A percentile compares a stretch with the other conserved stretches of the same genome.
phyloP scores from a whole-genome alignment of 2,888 invertebrate genomes.

The Cryptocephalus primarius region DNA sequence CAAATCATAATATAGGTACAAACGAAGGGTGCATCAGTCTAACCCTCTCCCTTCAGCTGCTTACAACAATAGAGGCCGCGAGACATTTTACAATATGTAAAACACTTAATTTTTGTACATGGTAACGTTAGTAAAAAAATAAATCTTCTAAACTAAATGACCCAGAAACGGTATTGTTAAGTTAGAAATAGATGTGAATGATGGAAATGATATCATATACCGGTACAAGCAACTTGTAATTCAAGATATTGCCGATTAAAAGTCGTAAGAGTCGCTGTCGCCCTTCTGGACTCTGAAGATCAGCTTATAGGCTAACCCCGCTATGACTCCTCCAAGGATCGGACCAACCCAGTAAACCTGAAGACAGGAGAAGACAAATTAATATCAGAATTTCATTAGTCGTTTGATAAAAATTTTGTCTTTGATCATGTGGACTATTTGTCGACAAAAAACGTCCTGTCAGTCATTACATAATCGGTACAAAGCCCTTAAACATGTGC shows the following conservation, averaged over 20 bases:
- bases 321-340: constrained; percentile 44
- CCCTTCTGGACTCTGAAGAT: constrained; percentile 56
- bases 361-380: constrained; percentile 11
- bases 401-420: no score
- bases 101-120: neutral
- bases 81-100: neutral
- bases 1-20: no score
- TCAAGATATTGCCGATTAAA: constrained; percentile 35
- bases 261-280: constrained; percentile 70
- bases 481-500: neutral
- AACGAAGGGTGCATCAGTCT: no score
- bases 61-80: neutral
- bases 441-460: no score
- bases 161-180: neutral
- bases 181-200: neutral
- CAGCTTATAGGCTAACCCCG: constrained; percentile 46
- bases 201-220: no score
- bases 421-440: no score
- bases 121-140: neutral
- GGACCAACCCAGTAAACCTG: constrained; percentile 57
- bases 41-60: no score
- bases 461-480: no score
- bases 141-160: neutral
- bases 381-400: no score
- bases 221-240: neutral